A percentile compares a stretch with the other conserved stretches of the same genome.
phyloP scores from a whole-genome alignment of 2,888 invertebrate species.

The Notodromas monacha region DNA sequence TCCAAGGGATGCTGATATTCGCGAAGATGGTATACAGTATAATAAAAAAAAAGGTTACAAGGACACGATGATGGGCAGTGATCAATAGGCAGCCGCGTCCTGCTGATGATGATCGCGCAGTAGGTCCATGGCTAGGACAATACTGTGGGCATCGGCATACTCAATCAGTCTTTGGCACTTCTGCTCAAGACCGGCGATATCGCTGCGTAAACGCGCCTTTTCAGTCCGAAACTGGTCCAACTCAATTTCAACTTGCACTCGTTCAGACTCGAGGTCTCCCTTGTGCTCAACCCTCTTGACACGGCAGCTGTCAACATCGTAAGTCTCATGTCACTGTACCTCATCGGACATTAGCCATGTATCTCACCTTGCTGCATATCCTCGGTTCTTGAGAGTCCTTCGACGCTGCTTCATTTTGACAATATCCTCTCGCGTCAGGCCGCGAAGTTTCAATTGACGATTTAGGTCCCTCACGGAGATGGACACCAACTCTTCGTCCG shows the following conservation, averaged over 20 bases:
- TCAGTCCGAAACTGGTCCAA: too few relatives aligned
- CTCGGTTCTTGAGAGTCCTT: constrained; percentile 22
- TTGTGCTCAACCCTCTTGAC: constrained; percentile 80
- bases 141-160: too few relatives aligned
- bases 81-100: too few relatives aligned
- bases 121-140: too few relatives aligned
- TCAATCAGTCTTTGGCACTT: too few relatives aligned
- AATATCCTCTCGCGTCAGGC: constrained; percentile 16
- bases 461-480: constrained; percentile 19
- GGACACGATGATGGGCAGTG: too few relatives aligned
- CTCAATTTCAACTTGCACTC: constrained; percentile 44
- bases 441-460: constrained; percentile 15
- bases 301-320: constrained; percentile 27
- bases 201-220: too few relatives aligned
- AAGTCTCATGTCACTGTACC: background rate
- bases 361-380: constrained; percentile 17
- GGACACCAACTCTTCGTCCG: constrained; percentile 17
- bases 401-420: constrained; percentile 20
- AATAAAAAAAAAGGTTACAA: too few relatives aligned
- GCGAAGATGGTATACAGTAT: too few relatives aligned
- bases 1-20: too few relatives aligned
- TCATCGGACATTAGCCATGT: background rate
- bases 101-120: too few relatives aligned
- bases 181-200: too few relatives aligned
- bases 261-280: constrained; percentile 62